Evolutionary conservation across 2,888 invertebrate species (phyloP), one percentile per base, ranked within the genome.

Genomic region (Drosophila pseudotakahashii): DNA sequence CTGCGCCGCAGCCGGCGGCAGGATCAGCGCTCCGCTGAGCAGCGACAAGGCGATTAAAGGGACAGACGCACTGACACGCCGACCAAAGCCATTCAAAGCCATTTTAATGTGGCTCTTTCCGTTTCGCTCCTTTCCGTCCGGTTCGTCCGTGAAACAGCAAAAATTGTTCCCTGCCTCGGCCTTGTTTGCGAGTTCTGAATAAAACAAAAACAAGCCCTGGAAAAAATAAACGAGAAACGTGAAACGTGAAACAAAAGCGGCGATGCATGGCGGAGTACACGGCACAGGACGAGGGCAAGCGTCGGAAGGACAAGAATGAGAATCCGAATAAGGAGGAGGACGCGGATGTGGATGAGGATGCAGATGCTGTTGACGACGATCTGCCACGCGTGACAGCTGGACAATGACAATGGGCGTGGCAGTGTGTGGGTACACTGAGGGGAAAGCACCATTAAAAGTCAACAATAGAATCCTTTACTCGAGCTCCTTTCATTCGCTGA

Each of bases 1-100:
- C 76, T 91, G 88, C 57, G 90, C 90, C 78, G 85, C 74, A 62
- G 89, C 90, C 77, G 90, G 84, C 71, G 90, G 89, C 79, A 81
- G 88, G 71, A 82, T 47, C 63, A 71, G 71, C 74, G 79, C 73
- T 59, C 77, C 80, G 73, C 73, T 81, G 81, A 81, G 70, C 81
- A 88, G 73, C 78, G 79, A 84, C 85, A 89, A 78, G 77, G 73
- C 87, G 87, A 89, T 90, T 88, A 89, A 89, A 77, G 87, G 77
- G 70, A 79, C 77, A 61, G 67, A 75, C 67, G 79, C 84, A 47
- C 48, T 60, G 73, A 70, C 80, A 79, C 73, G 75, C 63, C 68
- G 69, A 53, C 75, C 77, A 82, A 82, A 79, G 86, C 81, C 84
- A 88, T 88, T 89, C 87, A 85, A 88, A 89, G 85, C 78, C 90